Base-by-base conservation (phyloP, 2,888 invertebrate genomes). In the Lydus trimaculatus region DNA sequence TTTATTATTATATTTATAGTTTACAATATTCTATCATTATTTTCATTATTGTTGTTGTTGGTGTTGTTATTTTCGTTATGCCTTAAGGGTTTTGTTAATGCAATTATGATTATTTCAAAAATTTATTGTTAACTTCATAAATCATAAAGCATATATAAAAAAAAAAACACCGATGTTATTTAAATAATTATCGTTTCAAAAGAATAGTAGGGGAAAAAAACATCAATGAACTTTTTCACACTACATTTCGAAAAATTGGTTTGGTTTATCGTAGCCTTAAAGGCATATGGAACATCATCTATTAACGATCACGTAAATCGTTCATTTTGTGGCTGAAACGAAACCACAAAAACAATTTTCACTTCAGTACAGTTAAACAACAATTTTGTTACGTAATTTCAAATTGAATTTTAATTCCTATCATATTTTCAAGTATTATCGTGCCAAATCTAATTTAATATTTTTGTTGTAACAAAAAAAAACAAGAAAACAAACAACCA, bases 321-420 rank as follows among this genome's bases (percentile, higher is more conserved):
- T 69, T 69, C 69, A 69, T 69, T 69, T 65, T 69, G 65, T 65
- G 65, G 65, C 67, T 61, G 67, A 64, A 61, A 64, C 36, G 61
- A 64, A 67, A 67, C 48, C 48, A 52, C 52, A 52, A 52, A 52
- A 52, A 52, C 25, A 52, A 52, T 52, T 52, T n/a, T 52, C 52
- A 52, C 52, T 52, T 23, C 23, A 52, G 13, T 52, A 52, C 52
- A 25, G 48, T 48, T 52, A 23, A 23, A 52, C 52, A 52, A 52
- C 23, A 23, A 43, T 43, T 13, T 25, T 5, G 17, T 52, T 52
- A 25, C 20, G 52, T 52, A 25, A 52, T 23, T 52, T 23, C 4
- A 52, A 52, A 52, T 52, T 25, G 23, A 52, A 52, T 25, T 52
- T 52, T 52, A 52, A 52, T 25, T 20, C 48, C 20, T 20, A 23